These are phyloP conservation scores for Sminthurides bifidus DNA, from an alignment of 1,140 invertebrate species.

Conservation along the genomic window DNA sequence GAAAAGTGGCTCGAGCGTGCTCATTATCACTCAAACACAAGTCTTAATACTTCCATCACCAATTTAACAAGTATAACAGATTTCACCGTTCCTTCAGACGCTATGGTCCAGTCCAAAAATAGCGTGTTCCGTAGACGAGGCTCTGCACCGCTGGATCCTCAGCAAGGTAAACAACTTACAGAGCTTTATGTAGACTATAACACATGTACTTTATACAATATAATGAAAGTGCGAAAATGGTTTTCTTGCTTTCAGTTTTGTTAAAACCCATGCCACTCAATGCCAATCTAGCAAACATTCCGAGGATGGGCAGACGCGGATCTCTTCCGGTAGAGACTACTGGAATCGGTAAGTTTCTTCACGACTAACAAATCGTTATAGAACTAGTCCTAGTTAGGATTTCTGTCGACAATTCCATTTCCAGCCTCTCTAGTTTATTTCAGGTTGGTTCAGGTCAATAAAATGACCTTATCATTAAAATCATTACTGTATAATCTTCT, in stretches of 20 bases:
- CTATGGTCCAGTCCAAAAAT: slow-evolving; percentile 5
- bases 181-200: neutral
- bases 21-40: slow-evolving; percentile 26
- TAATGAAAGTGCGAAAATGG: neutral
- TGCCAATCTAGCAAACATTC: slow-evolving; percentile 15
- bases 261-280: slow-evolving; percentile 7
- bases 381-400: neutral
- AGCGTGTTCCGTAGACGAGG: slow-evolving; percentile 10
- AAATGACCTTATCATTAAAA: neutral
- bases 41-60: slow-evolving; percentile 4
- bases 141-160: slow-evolving; percentile 25
- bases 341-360: slow-evolving; percentile 9
- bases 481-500: neutral
- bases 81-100: slow-evolving; percentile 4
- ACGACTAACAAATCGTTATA: neutral
- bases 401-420: neutral
- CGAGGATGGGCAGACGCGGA: slow-evolving; percentile 23
- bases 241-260: slow-evolving; percentile 9
- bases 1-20: slow-evolving; percentile 29
- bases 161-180: slow-evolving; percentile 21
- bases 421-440: neutral
- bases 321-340: slow-evolving; percentile 23
- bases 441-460: neutral
- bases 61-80: slow-evolving; percentile 5
- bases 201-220: neutral